These are phyloP conservation scores for Neosilurus hyrtlii DNA, from an alignment of 2,797 vertebrate species.

Conservation along the genomic window DNA sequence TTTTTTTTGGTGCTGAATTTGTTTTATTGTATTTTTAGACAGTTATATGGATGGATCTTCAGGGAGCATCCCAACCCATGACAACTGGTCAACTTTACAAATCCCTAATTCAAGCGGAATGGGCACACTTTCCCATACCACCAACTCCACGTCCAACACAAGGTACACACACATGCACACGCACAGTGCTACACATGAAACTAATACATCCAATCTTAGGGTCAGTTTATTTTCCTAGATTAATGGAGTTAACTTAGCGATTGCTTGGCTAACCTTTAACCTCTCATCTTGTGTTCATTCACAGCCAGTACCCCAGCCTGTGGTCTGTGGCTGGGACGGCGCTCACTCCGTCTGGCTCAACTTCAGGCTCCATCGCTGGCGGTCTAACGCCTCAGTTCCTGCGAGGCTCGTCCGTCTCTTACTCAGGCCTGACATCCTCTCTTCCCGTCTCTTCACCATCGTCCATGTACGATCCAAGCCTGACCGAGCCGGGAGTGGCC, in stretches of 20 bases:
- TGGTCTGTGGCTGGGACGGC: constrained; percentile 78
- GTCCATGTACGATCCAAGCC: constrained; percentile 76
- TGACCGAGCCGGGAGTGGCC: constrained; percentile 71
- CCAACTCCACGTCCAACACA: constrained; percentile 75
- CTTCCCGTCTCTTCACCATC: constrained; percentile 76
- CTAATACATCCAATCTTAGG: background rate
- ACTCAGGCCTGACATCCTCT: constrained; percentile 75
- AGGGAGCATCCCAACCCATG: constrained; percentile 68
- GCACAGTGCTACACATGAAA: background rate
- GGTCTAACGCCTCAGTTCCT: constrained; percentile 78
- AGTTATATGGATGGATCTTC: constrained; percentile 79
- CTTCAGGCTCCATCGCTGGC: constrained; percentile 71
- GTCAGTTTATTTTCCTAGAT: background rate
- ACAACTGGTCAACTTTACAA: constrained; percentile 78
- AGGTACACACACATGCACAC: constrained; percentile 61
- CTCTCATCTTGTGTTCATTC: constrained; percentile 7
- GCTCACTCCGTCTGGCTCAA: constrained; percentile 71
- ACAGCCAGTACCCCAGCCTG: constrained; percentile 79
- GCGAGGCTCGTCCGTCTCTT: constrained; percentile 72
- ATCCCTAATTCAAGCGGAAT: constrained; percentile 77
- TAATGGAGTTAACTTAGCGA: background rate
- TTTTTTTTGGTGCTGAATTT: background rate
- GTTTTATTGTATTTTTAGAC: constrained; percentile 58
- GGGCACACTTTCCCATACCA: constrained; percentile 74
- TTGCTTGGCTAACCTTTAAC: background rate